Evolutionary conservation across 1,140 invertebrate genomes (phyloP).

Genomic region (Yoshiicerus persimilis): DNA sequence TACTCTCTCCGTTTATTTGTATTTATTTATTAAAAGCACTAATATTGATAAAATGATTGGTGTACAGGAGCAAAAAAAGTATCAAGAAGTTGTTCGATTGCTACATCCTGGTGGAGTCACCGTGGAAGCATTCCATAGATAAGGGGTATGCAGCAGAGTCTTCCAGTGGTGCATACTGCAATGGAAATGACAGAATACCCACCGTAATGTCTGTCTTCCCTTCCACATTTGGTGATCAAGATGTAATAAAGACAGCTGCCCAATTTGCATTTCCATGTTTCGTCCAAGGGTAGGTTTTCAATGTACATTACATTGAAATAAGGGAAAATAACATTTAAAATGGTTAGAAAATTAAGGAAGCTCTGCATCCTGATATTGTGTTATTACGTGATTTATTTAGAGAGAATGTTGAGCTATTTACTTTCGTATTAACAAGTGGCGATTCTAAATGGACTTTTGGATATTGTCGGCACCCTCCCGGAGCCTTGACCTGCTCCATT

Average conservation of each 20-base stretch:
- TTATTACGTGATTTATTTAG: conserved; percentile 61
- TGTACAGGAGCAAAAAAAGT: neutral
- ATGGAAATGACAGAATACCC: neutral
- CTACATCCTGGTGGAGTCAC: neutral
- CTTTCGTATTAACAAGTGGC: conserved; percentile 88
- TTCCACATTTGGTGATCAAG: neutral
- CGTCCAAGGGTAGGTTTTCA: neutral
- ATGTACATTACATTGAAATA: too few relatives aligned
- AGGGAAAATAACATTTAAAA: too few relatives aligned
- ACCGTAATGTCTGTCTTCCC: neutral
- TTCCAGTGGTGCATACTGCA: too few relatives aligned
- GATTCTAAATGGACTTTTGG: conserved; percentile 96
- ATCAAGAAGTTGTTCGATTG: neutral
- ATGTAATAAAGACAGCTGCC: neutral
- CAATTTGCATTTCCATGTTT: conserved; percentile 2
- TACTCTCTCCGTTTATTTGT: too few relatives aligned
- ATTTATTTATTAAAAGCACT: too few relatives aligned
- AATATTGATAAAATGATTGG: too few relatives aligned
- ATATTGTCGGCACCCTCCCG: conserved; percentile 88
- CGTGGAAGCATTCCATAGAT: neutral
- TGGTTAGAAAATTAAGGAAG: too few relatives aligned
- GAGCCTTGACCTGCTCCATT: conserved; percentile 73
- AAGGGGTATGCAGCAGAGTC: too few relatives aligned
- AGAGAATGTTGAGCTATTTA: conserved; percentile 76
- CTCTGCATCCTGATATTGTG: too few relatives aligned